phyloP scores from a whole-genome alignment of 2,113 vertebrate genomes.

The Ammodytes marinus region DNA sequence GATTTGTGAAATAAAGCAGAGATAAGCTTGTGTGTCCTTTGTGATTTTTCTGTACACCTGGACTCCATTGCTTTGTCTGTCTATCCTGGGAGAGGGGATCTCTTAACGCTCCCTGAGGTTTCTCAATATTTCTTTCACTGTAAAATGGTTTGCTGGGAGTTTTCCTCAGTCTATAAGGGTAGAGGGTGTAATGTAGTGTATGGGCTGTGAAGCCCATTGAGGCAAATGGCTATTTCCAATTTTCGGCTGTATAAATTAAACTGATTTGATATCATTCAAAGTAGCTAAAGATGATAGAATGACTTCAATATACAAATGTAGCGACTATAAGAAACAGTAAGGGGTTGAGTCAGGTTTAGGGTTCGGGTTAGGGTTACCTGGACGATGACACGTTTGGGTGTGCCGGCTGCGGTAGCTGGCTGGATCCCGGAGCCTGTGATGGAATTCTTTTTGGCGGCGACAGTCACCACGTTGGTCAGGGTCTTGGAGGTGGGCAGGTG shows the following conservation, averaged over 20 bases:
- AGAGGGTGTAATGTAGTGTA: too few species aligned
- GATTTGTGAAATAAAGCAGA: neutral
- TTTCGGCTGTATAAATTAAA: too few species aligned
- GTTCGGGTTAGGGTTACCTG: conserved; percentile 69
- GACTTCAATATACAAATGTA: neutral
- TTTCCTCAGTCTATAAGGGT: too few species aligned
- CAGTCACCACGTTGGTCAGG: conserved; percentile 80
- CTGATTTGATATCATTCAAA: neutral
- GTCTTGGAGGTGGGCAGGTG: conserved; percentile 86
- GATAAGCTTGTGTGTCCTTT: neutral
- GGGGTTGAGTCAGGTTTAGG: neutral
- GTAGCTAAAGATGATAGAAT: neutral
- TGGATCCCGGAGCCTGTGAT: conserved; percentile 76
- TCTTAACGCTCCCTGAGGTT: too few species aligned
- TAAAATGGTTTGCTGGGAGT: too few species aligned
- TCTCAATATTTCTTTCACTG: too few species aligned
- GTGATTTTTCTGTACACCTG: too few species aligned
- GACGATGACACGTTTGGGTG: conserved; percentile 93
- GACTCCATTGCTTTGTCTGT: too few species aligned
- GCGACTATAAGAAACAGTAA: too few species aligned
- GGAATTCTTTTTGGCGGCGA: conserved; percentile 83
- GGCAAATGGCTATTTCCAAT: too few species aligned
- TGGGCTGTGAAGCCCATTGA: too few species aligned
- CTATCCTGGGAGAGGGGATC: too few species aligned
- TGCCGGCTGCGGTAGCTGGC: conserved; percentile 82